Conservation (phyloP, 1,140 invertebrate genomes). For the Aphidius gifuensis region DNA sequence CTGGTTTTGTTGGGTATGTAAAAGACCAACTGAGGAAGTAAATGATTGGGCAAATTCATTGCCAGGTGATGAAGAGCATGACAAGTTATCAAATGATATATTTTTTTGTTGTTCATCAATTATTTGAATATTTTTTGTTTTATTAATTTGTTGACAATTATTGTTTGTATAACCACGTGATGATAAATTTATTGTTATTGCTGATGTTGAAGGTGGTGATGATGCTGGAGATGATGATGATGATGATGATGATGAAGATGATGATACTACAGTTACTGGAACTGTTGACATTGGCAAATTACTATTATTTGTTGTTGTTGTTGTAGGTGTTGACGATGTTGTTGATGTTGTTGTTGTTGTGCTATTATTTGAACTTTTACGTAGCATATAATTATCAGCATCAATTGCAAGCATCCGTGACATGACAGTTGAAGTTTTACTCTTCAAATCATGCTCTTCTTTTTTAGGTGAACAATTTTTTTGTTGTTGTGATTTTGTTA, state of each 20-base stretch:
- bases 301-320: slow-evolving; percentile 11
- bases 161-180: slow-evolving; percentile 8
- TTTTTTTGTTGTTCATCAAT: slow-evolving; percentile 7
- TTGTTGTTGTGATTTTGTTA: slow-evolving; percentile 24
- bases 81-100: slow-evolving; percentile 18
- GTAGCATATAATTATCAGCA: slow-evolving; percentile 64
- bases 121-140: not conserved
- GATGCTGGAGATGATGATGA: no score
- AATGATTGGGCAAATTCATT: slow-evolving; percentile 22
- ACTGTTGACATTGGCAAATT: slow-evolving; percentile 18
- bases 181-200: not conserved
- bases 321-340: slow-evolving; percentile 15
- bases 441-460: slow-evolving; percentile 32
- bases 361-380: slow-evolving; percentile 36
- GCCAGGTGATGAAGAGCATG: slow-evolving; percentile 21
- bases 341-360: slow-evolving; percentile 1
- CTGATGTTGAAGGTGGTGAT: not conserved
- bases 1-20: slow-evolving; percentile 9
- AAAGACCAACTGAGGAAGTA: not conserved
- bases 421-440: slow-evolving; percentile 42
- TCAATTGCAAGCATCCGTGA: slow-evolving; percentile 56
- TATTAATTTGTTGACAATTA: slow-evolving; percentile 20
- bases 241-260: no score
- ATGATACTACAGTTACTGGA: slow-evolving; percentile 2
- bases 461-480: slow-evolving; percentile 27